Percentiles rank a stretch among this genome's conserved stretches.
phyloP scores from a whole-genome alignment of 2,888 invertebrate genomes.

The Priocnemis perturbator region DNA sequence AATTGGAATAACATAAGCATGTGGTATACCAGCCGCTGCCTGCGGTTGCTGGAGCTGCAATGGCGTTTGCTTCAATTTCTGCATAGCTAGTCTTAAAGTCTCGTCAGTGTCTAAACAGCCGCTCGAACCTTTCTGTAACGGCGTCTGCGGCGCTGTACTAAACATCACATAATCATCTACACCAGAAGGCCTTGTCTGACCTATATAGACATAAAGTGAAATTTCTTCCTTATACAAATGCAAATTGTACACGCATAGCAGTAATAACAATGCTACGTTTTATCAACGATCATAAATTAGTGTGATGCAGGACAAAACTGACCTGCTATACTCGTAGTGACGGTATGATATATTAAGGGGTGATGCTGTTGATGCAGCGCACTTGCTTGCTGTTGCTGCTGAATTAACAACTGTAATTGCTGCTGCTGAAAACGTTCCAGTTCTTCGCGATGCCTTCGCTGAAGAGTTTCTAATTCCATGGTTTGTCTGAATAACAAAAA shows the following conservation, averaged over 20 bases:
- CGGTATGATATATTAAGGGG: conserved; percentile 70
- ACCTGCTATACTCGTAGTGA: conserved; percentile 67
- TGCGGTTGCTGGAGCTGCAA: conserved; percentile 56
- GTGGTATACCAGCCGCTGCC: conserved; percentile 62
- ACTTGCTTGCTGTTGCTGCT: conserved; percentile 72
- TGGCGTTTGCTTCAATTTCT: conserved; percentile 68
- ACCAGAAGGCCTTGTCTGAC: conserved; percentile 68
- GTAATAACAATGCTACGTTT: too few species aligned
- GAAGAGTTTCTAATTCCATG: conserved; percentile 75
- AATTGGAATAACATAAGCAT: conserved; percentile 73
- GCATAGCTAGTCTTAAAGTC: conserved; percentile 71
- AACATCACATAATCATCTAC: conserved; percentile 72
- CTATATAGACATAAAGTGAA: conserved; percentile 37
- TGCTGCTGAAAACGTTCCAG: conserved; percentile 73
- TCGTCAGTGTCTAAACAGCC: conserved; percentile 72
- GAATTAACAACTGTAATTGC: conserved; percentile 70
- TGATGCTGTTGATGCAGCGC: conserved; percentile 72
- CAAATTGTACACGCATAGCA: background rate
- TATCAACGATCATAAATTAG: too few species aligned
- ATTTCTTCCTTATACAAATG: background rate
- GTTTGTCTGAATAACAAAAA: conserved; percentile 69
- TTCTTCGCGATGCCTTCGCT: conserved; percentile 74
- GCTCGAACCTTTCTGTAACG: conserved; percentile 67
- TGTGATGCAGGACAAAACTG: conserved; percentile 23
- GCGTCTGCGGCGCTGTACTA: conserved; percentile 69